Evolutionary conservation across 30 jellyfish, hydroid and myxozoan species (phyloP).

Genomic region (Hydra vulgaris): DNA sequence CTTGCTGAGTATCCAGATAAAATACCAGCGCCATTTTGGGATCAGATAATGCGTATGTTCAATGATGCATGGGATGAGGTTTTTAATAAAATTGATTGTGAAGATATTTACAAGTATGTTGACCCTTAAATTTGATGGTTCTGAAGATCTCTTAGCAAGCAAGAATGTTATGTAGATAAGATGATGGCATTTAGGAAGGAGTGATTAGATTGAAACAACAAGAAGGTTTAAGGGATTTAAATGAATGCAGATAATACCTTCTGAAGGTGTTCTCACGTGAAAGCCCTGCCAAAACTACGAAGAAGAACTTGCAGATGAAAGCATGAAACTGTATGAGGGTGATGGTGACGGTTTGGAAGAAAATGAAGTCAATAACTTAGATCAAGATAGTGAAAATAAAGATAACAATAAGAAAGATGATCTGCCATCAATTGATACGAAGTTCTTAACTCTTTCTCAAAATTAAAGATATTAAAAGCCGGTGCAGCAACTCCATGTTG

Average conservation of each 20-base stretch:
- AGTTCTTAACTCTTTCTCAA: not conserved
- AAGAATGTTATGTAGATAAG: slow-evolving; percentile 5
- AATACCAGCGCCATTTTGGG: slow-evolving; percentile 8
- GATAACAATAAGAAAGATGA: not conserved
- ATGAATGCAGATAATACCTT: slow-evolving; percentile 6
- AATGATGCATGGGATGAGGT: not conserved
- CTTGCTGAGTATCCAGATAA: not conserved
- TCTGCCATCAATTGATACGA: slow-evolving; percentile 13
- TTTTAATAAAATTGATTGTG: not conserved
- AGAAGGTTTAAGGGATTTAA: not conserved
- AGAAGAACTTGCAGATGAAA: not conserved
- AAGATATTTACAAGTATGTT: slow-evolving; percentile 12
- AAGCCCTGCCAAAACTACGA: not conserved
- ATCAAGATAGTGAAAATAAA: not conserved
- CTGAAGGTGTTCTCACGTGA: slow-evolving; percentile 11
- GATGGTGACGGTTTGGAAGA: slow-evolving; percentile 6
- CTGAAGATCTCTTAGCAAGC: slow-evolving; percentile 16
- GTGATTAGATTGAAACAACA: not conserved
- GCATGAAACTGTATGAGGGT: slow-evolving; percentile 2
- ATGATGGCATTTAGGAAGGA: slow-evolving; percentile 3
- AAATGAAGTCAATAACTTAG: slow-evolving; percentile 4
- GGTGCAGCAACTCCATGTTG: not conserved
- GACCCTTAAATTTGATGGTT: slow-evolving; percentile 3
- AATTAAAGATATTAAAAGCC: slow-evolving; percentile 3
- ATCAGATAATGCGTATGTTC: slow-evolving; percentile 10